Base-by-base conservation (phyloP, 2,113 vertebrate genomes). In the Serilophus lunatus region DNA sequence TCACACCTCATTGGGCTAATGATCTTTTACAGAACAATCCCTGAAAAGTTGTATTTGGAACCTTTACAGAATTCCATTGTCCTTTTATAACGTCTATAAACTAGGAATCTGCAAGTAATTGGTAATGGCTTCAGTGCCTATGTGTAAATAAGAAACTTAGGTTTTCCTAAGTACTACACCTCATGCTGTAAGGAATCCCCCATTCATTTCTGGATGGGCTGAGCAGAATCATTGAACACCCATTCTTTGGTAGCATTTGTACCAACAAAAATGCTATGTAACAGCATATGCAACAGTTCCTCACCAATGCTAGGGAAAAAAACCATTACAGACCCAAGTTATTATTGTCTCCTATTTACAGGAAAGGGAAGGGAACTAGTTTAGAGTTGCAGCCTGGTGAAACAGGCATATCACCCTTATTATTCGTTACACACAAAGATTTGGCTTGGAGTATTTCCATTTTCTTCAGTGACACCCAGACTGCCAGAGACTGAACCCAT, bases 31-130 rank as follows among this genome's bases (percentile, higher is more conserved):
- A 75, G 63, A 83, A 63, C 60, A 92, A 93, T 54, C 42, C 29
- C 26, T 70, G 33, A 10, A n/a, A 71, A 92, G 26, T 54, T 93
- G 59, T 47, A 69, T 51, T 83, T 92, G 76, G 79, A 95, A 74
- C 13, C 13, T 63, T 83, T 63, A 80, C 29, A 81, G 64, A 93
- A 50, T 7, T 45, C 23, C 59, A 86, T 63, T 57, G 83, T 25
- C 35, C n/a, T 50, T 88, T 74, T 20, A 86, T 35, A 90, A 88
- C 79, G 70, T 12, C 49, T 61, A 16, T 50, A 80, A n/a, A 65
- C 33, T 59, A 56, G 29, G 38, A 88, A 65, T 63, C n/a, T 66
- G 13, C 26, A 45, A 33, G 22, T 29, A 79, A 65, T 1, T 81
- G 44, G 40, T 53, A 82, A 80, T 2, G 25, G 42, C 26, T 78